These are phyloP conservation scores for Cenopis cana DNA, from an alignment of 2,888 invertebrate genomes.

Conservation along the genomic window DNA sequence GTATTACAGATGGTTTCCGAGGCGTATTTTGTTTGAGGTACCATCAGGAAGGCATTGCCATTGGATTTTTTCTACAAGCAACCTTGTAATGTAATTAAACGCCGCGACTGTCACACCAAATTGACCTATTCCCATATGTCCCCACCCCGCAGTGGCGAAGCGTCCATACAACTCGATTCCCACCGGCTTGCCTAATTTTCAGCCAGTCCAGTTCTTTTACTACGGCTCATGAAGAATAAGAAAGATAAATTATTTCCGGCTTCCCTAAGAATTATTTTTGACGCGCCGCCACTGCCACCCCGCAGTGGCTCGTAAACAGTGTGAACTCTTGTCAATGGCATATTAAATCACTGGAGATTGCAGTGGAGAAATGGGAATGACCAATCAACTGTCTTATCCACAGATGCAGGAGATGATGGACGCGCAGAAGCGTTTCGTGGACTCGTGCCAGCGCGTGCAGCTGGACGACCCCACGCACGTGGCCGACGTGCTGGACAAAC, in stretches of 20 bases:
- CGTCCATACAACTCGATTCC: too few relatives aligned
- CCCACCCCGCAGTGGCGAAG: too few relatives aligned
- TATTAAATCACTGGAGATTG: not conserved
- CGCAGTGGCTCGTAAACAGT: too few relatives aligned
- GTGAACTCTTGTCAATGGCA: not conserved
- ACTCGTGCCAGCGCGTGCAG: slow-evolving; percentile 88
- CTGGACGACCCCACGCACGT: slow-evolving; percentile 87
- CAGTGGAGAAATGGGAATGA: not conserved
- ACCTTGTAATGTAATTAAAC: not conserved
- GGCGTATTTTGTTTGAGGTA: not conserved
- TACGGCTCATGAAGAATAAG: too few relatives aligned
- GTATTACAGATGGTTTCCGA: not conserved
- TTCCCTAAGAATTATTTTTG: too few relatives aligned
- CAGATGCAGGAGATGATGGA: slow-evolving; percentile 86
- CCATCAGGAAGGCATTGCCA: not conserved
- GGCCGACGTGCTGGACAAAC: slow-evolving; percentile 86
- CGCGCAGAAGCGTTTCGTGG: slow-evolving; percentile 87
- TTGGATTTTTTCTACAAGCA: not conserved
- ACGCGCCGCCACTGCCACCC: not conserved
- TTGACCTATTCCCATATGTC: too few relatives aligned
- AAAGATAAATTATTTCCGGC: too few relatives aligned
- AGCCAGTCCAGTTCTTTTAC: too few relatives aligned
- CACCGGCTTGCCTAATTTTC: too few relatives aligned
- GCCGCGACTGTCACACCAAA: not conserved
- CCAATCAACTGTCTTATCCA: slow-evolving; percentile 45